Evolutionary conservation across 1,140 invertebrate genomes (phyloP), one percentile per base, ranked within the genome.

Genomic region (Drosophila sechellia): DNA sequence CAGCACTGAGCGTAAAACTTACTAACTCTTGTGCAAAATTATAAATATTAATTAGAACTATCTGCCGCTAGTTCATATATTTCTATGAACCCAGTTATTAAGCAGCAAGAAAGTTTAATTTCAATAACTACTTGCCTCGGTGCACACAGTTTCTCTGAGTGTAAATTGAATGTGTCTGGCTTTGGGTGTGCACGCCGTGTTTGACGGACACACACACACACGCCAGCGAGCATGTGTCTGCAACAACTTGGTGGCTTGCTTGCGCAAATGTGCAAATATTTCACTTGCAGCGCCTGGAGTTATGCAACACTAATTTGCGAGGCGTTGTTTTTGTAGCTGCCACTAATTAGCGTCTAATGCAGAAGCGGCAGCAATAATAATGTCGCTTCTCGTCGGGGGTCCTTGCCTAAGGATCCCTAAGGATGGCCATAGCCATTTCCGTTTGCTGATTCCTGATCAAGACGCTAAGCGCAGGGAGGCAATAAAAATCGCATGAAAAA

Each of bases 211-310:
- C 43, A 25, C 46, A 42, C 37, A 58, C 27, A 55, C 34, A 54
- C 27, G 15, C 10, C 31, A 2, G 43, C 12, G 4, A 60, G 35
- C 25, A 40, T 22, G 13, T 50, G 42, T 17, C 42, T 60, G 45
- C 13, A 60, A 52, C 52, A 65, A 57, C 56, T 52, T 68, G 55
- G 53, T 43, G 75, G 76, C 48, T 52, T 66, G 49, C 54, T 43
- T 53, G 39, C 43, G 25, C 63, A 72, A 60, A 63, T 73, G 53
- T 56, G 66, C 66, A 85, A 85, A 80, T 84, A 84, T 85, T 80
- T 77, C 57, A 68, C 46, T 73, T 63, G 52, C 48, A 40, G 66
- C 46, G 68, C 66, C 71, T 53, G 12, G 31, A 68, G 61, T 40
- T 55, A 54, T 76, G 46, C 61, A 59, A 57, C 49, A 68, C 40